A percentile compares a stretch with the other conserved stretches of the same genome.
These are phyloP conservation scores for Gnatocerus cornutus DNA, from an alignment of 2,888 invertebrate genomes.

Conservation along the genomic window DNA sequence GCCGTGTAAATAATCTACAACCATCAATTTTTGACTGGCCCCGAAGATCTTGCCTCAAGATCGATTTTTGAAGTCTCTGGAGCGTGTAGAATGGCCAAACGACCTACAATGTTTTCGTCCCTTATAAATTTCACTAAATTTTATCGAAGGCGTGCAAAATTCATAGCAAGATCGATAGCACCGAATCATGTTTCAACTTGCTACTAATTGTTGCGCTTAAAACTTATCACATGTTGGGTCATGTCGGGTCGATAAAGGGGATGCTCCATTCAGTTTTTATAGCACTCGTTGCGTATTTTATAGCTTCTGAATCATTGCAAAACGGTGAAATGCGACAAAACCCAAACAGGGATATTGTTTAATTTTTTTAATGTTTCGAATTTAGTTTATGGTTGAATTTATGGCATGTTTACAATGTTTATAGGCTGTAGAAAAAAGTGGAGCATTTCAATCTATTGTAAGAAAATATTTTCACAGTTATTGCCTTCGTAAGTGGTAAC, in stretches of 20 bases:
- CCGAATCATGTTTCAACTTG: constrained; percentile 16
- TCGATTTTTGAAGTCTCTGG: constrained; percentile 24
- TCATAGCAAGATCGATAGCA: constrained; percentile 8
- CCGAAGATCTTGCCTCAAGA: constrained; percentile 5
- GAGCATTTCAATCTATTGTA: no score
- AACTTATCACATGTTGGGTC: constrained; percentile 1
- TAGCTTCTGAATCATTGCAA: constrained; percentile 16
- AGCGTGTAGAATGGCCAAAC: constrained; percentile 25
- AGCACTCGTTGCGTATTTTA: constrained; percentile 14
- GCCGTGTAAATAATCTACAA: constrained; percentile 17
- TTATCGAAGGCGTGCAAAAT: constrained; percentile 13
- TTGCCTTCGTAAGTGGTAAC: no score
- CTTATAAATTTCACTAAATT: constrained; percentile 31
- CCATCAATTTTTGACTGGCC: constrained; percentile 12
- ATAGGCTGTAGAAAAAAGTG: no score
- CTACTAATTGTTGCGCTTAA: constrained; percentile 12
- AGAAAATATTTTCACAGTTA: no score
- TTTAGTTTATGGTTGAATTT: no score
- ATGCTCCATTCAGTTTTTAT: constrained; percentile 29
- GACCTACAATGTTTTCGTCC: constrained; percentile 25
- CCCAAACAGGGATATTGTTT: no score
- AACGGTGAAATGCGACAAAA: background rate
- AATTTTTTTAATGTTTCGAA: no score
- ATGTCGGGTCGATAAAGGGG: constrained; percentile 8
- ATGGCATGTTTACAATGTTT: no score